A percentile compares a stretch with the other conserved stretches of the same genome.
phyloP scores from a whole-genome alignment of 2,797 vertebrate genomes.

The Sebastes elongatus region DNA sequence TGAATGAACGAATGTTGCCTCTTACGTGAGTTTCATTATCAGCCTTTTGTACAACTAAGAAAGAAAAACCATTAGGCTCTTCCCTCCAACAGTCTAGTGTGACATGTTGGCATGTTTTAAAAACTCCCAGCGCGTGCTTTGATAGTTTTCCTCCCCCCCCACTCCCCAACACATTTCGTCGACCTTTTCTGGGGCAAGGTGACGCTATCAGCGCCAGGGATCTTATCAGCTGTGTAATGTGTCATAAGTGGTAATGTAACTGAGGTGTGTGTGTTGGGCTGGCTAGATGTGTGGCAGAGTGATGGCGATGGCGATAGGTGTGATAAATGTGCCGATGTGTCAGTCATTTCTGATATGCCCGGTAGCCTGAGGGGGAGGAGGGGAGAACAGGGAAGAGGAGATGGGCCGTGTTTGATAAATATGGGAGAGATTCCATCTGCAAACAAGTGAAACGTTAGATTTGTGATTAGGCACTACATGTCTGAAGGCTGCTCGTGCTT shows the following conservation, averaged over 20 bases:
- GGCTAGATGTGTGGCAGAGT: constrained; percentile 37
- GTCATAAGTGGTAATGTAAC: constrained; percentile 79
- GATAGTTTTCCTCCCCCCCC: constrained; percentile 38
- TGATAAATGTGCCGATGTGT: constrained; percentile 73
- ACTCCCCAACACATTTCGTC: constrained; percentile 37
- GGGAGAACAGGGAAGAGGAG: neutral
- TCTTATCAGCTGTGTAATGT: constrained; percentile 80
- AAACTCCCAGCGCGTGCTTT: constrained; percentile 55
- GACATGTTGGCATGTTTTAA: constrained; percentile 57
- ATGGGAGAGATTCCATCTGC: constrained; percentile 72
- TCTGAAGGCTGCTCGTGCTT: constrained; percentile 54
- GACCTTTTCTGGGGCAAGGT: constrained; percentile 73
- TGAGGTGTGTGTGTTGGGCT: constrained; percentile 47
- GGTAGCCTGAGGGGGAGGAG: constrained; percentile 3
- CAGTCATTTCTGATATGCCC: constrained; percentile 68
- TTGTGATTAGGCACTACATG: constrained; percentile 60
- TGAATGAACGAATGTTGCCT: neutral
- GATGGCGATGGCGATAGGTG: constrained; percentile 61
- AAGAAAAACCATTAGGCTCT: constrained; percentile 32
- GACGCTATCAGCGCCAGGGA: constrained; percentile 67
- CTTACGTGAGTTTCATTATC: neutral
- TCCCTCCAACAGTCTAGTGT: constrained; percentile 5
- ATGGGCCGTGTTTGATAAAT: constrained; percentile 63
- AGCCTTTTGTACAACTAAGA: neutral
- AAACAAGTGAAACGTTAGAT: constrained; percentile 74